Conservation (phyloP, 1,140 invertebrate genomes). For the Sitodiplosis mosellana region DNA sequence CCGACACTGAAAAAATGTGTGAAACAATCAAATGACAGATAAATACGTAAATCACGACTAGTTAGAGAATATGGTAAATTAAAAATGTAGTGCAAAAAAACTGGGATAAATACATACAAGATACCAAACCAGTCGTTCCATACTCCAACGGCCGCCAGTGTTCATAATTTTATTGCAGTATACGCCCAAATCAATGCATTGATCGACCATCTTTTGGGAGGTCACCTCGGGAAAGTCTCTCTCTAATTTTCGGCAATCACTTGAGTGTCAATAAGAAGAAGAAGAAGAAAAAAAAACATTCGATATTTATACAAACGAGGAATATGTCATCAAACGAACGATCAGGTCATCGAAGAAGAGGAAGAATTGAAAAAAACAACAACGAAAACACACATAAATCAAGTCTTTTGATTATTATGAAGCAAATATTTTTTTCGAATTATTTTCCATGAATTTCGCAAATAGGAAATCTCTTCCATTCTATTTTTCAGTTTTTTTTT, state of each 20-base stretch:
- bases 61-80: too few relatives aligned
- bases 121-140: slow-evolving; percentile 35
- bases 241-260: slow-evolving; percentile 40
- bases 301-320: neutral
- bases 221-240: slow-evolving; percentile 39
- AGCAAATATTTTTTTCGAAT: slow-evolving; percentile 4
- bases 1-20: slow-evolving; percentile 21
- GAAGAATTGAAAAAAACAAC: too few relatives aligned
- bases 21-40: too few relatives aligned
- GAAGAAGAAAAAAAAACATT: slow-evolving; percentile 15
- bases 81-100: too few relatives aligned
- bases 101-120: slow-evolving; percentile 25
- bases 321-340: neutral
- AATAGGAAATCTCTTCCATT: too few relatives aligned
- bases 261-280: too few relatives aligned
- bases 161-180: slow-evolving; percentile 34
- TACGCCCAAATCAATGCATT: slow-evolving; percentile 36
- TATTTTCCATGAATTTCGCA: too few relatives aligned
- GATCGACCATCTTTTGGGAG: slow-evolving; percentile 28
- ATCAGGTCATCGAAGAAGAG: too few relatives aligned
- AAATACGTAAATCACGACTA: too few relatives aligned
- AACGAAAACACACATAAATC: too few relatives aligned
- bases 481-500: neutral
- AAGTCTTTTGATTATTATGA: neutral
- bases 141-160: slow-evolving; percentile 35